Evolutionary conservation across 2,888 invertebrate species (phyloP).

Genomic region (Quadroppia sp.): DNA sequence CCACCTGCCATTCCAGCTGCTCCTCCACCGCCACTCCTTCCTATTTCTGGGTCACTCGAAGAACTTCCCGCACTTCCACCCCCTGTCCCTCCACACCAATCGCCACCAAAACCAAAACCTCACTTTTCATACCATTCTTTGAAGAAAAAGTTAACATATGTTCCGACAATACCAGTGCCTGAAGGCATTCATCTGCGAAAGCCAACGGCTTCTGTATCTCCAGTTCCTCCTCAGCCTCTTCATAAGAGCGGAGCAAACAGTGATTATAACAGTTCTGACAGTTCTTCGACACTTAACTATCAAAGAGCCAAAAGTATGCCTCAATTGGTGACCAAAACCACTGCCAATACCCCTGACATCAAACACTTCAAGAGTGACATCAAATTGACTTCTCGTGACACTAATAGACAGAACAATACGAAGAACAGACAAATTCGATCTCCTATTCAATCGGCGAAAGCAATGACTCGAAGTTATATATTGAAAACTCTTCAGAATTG

Average conservation of each 20-base stretch:
- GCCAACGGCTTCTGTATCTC: conserved; percentile 32
- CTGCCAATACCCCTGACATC: conserved; percentile 39
- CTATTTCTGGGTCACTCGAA: neutral
- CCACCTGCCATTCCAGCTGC: conserved; percentile 23
- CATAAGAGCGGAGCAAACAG: conserved; percentile 9
- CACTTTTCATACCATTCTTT: conserved; percentile 3
- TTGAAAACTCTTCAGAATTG: conserved; percentile 42
- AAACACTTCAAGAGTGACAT: conserved; percentile 41
- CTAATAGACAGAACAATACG: neutral
- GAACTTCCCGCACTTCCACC: conserved; percentile 21
- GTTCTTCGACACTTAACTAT: conserved; percentile 28
- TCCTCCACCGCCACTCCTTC: conserved; percentile 18
- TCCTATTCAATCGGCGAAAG: conserved; percentile 37
- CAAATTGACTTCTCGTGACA: conserved; percentile 14
- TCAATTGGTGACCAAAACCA: conserved; percentile 35
- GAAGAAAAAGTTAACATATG: conserved; percentile 27
- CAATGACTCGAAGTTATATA: conserved; percentile 40
- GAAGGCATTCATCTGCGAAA: conserved; percentile 9
- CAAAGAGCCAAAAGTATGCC: conserved; percentile 41
- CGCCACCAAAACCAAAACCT: neutral
- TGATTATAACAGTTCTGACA: conserved; percentile 34
- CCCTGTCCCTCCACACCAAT: conserved; percentile 33
- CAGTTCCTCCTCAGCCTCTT: conserved; percentile 21
- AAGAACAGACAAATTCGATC: conserved; percentile 3
- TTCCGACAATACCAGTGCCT: neutral